Percentiles rank a stretch among this genome's conserved stretches.
These are phyloP conservation scores for Adineta ricciae DNA, from an alignment of 2,888 invertebrate genomes.

Conservation along the genomic window DNA sequence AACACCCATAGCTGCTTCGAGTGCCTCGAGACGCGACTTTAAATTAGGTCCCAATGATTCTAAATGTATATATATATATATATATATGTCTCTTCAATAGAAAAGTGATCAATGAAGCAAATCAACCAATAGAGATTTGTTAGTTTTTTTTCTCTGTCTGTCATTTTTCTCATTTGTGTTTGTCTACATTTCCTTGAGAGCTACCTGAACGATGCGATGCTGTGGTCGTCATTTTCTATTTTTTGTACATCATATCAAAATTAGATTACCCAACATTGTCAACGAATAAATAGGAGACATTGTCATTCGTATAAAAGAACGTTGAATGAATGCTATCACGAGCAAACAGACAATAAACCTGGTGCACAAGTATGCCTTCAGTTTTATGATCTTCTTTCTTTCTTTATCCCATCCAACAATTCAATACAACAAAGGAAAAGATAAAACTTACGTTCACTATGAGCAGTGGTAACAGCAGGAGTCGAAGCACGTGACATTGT, in stretches of 20 bases:
- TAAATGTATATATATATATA: neutral
- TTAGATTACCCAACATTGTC: neutral
- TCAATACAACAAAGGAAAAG: neutral
- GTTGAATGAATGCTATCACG: neutral
- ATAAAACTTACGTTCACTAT: neutral
- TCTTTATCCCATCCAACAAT: neutral
- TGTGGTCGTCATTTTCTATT: neutral
- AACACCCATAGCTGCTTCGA: constrained; percentile 13
- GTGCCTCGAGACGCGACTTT: neutral
- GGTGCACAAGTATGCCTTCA: neutral
- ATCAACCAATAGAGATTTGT: neutral
- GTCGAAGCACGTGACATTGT: neutral
- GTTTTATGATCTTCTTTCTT: neutral
- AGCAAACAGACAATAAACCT: neutral
- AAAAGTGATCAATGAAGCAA: neutral
- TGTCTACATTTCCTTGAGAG: neutral
- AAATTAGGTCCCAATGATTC: constrained; percentile 4
- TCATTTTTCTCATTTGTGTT: too few species aligned
- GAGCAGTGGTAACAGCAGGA: neutral
- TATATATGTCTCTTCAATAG: neutral
- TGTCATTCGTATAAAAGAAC: neutral
- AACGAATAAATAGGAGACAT: neutral
- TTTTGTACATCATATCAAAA: neutral
- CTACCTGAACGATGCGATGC: neutral
- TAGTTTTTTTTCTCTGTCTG: neutral